Conservation (phyloP, 2,888 invertebrate genomes). For the Bugulina stolonifera region DNA sequence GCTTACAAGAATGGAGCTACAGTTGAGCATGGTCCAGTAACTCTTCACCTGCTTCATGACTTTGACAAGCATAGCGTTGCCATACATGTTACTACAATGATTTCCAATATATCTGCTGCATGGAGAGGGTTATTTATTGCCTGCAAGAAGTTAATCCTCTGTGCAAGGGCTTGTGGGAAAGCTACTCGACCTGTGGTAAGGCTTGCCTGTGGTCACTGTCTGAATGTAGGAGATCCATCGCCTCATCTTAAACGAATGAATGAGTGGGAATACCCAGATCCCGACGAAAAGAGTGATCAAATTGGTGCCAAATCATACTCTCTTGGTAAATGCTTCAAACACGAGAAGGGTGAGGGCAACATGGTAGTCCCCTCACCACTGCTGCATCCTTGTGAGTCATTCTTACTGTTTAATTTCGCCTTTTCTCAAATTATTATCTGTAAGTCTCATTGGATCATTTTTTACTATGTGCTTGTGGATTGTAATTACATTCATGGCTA, state of each 20-base stretch:
- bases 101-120: background rate
- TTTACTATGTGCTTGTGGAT: too few species aligned
- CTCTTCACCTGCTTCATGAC: background rate
- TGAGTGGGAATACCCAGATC: background rate
- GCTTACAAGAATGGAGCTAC: background rate
- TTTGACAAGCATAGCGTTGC: background rate
- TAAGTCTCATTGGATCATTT: too few species aligned
- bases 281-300: background rate
- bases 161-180: background rate
- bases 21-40: background rate
- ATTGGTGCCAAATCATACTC: background rate
- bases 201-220: background rate
- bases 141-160: background rate
- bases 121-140: background rate
- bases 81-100: background rate
- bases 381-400: background rate
- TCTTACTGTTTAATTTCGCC: too few species aligned
- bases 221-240: background rate
- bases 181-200: background rate
- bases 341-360: background rate
- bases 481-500: too few species aligned
- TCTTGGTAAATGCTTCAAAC: background rate
- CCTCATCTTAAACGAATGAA: background rate
- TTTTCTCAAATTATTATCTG: too few species aligned
- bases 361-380: background rate